These are phyloP conservation scores for Macrotus californicus DNA, from an alignment of 2,113 vertebrate genomes.

Conservation along the genomic window DNA sequence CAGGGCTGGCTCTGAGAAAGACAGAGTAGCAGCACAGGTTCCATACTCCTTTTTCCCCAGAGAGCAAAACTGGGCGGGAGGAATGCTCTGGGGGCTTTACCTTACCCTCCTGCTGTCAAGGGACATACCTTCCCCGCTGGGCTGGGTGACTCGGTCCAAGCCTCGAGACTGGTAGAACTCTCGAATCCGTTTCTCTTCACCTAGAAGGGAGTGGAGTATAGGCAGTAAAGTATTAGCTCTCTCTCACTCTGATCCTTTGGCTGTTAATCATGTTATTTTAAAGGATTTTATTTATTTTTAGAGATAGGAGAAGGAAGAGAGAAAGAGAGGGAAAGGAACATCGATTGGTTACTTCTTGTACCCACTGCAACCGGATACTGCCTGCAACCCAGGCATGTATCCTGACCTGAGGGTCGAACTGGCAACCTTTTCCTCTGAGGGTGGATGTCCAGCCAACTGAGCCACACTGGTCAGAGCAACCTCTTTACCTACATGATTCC, in stretches of 20 bases:
- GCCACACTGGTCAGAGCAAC: too few relatives aligned
- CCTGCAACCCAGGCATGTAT: too few relatives aligned
- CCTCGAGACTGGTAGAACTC: slow-evolving; percentile 97
- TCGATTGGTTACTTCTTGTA: too few relatives aligned
- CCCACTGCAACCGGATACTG: too few relatives aligned
- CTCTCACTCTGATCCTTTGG: neutral
- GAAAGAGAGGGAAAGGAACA: too few relatives aligned
- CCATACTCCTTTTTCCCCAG: neutral
- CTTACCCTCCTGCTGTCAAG: neutral
- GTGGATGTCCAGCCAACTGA: too few relatives aligned
- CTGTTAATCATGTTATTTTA: neutral
- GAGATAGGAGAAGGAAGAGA: too few relatives aligned
- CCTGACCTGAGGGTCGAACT: too few relatives aligned
- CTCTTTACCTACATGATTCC: neutral
- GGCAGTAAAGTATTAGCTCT: neutral
- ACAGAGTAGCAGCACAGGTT: neutral
- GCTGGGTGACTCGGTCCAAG: slow-evolving; percentile 92
- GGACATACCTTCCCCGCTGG: slow-evolving; percentile 86
- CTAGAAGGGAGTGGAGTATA: slow-evolving; percentile 71
- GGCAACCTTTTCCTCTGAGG: too few relatives aligned
- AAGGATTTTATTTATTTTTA: too few relatives aligned
- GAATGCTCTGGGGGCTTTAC: neutral
- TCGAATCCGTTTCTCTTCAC: slow-evolving; percentile 95
- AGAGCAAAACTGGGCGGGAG: neutral
- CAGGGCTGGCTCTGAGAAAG: slow-evolving; percentile 84